Conservation (phyloP, 1,140 invertebrate genomes). For the Schlechtendalia chinensis region DNA sequence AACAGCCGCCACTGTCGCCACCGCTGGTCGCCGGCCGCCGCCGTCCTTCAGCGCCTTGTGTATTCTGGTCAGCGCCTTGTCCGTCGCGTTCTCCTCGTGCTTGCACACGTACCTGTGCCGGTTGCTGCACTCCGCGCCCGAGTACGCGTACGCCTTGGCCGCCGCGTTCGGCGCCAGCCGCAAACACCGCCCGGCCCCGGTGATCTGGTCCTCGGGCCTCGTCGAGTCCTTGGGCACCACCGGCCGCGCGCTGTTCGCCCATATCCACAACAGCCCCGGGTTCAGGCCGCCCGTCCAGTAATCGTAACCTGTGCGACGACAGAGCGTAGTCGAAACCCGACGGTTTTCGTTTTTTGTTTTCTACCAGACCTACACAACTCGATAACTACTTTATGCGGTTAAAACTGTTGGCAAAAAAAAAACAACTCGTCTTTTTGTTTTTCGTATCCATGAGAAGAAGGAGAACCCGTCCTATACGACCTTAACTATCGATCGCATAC, state of each 20-base stretch:
- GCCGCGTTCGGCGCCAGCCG: slow-evolving; percentile 64
- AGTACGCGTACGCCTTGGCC: slow-evolving; percentile 66
- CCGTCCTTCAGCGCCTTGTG: slow-evolving; percentile 53
- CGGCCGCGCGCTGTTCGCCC: slow-evolving; percentile 74
- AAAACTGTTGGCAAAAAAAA: no score
- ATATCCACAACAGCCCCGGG: slow-evolving; percentile 80
- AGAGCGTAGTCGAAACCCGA: no score
- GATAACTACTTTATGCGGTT: no score
- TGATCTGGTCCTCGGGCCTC: slow-evolving; percentile 57
- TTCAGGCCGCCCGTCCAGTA: slow-evolving; percentile 81
- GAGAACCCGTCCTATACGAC: no score
- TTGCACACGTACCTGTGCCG: slow-evolving; percentile 70
- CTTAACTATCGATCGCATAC: no score
- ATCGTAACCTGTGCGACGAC: slow-evolving; percentile 62
- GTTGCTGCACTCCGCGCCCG: slow-evolving; percentile 69
- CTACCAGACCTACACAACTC: no score
- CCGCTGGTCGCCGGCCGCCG: neutral
- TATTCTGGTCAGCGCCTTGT: slow-evolving; percentile 66
- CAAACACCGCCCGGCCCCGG: slow-evolving; percentile 63
- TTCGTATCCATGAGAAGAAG: no score
- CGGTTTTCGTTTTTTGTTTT: no score
- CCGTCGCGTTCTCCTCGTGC: slow-evolving; percentile 66
- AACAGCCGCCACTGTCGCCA: neutral
- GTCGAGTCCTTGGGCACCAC: slow-evolving; percentile 61
- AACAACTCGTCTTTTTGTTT: no score